Conservation (phyloP, 64 coral and sea anemone species). For the Acropora tenuis region DNA sequence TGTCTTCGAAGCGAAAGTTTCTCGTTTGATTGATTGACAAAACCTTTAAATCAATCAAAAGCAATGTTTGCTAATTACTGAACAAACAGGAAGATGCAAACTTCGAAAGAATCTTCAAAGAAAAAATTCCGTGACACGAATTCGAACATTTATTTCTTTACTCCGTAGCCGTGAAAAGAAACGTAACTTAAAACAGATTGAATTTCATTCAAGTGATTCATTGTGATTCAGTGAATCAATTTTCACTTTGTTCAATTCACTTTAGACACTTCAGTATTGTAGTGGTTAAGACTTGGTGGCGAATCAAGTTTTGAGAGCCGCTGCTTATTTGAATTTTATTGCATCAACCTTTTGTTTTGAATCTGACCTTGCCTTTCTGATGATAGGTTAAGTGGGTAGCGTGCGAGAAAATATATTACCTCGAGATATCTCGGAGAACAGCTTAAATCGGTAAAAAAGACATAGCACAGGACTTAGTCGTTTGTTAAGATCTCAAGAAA, state of each 20-base stretch:
- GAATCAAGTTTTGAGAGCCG: slow-evolving; percentile 30
- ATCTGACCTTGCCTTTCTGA: background rate
- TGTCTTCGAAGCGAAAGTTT: slow-evolving; percentile 1
- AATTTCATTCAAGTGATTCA: no score
- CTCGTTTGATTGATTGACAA: slow-evolving; percentile 50
- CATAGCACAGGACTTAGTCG: no score
- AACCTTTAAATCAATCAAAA: slow-evolving; percentile 35
- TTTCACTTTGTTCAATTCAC: background rate
- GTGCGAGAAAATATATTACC: no score
- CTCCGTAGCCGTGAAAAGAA: no score
- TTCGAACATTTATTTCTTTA: background rate
- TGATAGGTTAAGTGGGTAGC: no score
- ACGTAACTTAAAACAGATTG: no score
- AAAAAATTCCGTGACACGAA: background rate
- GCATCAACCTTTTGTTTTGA: slow-evolving; percentile 15
- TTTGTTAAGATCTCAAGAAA: no score
- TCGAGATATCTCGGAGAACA: no score
- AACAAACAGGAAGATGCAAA: slow-evolving; percentile 37
- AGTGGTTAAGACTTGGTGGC: background rate
- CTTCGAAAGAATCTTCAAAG: background rate
- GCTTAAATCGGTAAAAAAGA: no score
- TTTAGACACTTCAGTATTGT: background rate
- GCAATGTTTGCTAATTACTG: slow-evolving; percentile 29
- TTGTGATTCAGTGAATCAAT: background rate
- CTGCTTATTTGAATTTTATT: slow-evolving; percentile 38